A percentile compares a stretch with the other conserved stretches of the same genome.
phyloP scores from a whole-genome alignment of 2,113 vertebrate genomes.

The Urocolius indicus region DNA sequence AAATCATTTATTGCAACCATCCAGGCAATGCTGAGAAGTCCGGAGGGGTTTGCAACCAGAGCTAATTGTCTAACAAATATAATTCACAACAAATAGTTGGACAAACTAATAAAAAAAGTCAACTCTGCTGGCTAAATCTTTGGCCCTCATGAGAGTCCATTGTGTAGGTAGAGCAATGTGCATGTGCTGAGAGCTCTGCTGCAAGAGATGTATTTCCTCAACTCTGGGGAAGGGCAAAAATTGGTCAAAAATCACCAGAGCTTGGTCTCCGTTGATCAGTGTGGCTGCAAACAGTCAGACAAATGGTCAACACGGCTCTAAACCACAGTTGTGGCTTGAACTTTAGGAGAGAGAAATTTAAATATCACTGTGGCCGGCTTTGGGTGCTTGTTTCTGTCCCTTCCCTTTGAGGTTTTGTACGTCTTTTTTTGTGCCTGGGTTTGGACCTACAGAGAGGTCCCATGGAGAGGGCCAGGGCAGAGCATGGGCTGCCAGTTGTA shows the following conservation, averaged over 20 bases:
- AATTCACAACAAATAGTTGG: neutral
- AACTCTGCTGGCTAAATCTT: neutral
- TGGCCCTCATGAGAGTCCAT: neutral
- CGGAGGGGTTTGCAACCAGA: neutral
- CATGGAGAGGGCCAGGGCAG: accelerated
- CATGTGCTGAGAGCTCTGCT: accelerated
- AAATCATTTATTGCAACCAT: neutral
- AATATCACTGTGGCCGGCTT: neutral
- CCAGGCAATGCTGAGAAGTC: neutral
- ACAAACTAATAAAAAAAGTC: neutral
- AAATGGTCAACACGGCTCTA: neutral
- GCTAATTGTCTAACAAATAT: neutral
- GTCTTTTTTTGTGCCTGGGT: neutral
- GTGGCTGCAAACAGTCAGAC: neutral
- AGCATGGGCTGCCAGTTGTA: neutral
- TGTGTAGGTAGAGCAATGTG: neutral
- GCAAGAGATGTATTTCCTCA: accelerated
- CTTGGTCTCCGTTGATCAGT: accelerated
- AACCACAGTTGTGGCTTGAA: neutral
- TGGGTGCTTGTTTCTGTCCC: neutral
- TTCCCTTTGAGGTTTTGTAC: neutral
- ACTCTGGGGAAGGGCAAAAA: neutral
- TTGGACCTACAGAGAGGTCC: neutral
- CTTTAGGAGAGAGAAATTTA: neutral
- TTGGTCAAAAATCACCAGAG: neutral